Evolutionary conservation across 2,888 invertebrate genomes (phyloP), one percentile per base, ranked within the genome.

Genomic region (Mactromeris polynyma): DNA sequence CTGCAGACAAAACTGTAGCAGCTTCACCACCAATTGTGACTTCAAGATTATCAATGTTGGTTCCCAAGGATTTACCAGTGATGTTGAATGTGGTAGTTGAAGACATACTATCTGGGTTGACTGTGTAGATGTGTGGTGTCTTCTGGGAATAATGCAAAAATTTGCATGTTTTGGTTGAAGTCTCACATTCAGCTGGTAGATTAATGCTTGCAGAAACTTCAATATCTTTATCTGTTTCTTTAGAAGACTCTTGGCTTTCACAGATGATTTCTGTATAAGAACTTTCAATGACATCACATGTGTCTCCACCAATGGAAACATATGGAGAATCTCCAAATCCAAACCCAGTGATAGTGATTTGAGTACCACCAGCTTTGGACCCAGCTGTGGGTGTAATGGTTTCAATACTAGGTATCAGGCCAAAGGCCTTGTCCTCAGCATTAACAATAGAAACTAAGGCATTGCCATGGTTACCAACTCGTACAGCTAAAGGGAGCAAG

Each of bases 11-110:
- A 1, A 94, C 90, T 0, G 87, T 82, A 36, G 96, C 95, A 9
- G 79, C 17, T 11, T 92, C 94, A 2, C 94, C 94, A 21, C 95
- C 96, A 21, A 96, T 87, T 0, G 26, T 88, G 9, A 96, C 95
- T 4, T 83, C 85, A 40, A 93, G 88, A 3, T 92, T 88, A 4
- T 81, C n/a, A 14, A 88, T 38, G 17, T 86, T 77, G 9, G 89
- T 83, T 11, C 91, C 93, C 40, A 95, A 91, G 17, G 83, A 88
- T 7, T 84, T 89, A 19, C 95, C 95, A 33, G 89, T 86, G 11
- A 95, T 88, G 2, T 87, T 93, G 21, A 95, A 86, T 1, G 89
- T 85, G 73, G 92, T 91, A 2, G 91, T 73, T 21, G 91, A 92
- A 54, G 90, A 87, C 33, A 94, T 90, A 19, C 83, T 83, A 9